Evolutionary conservation across 2,797 vertebrate species (phyloP), one percentile per base, ranked within the genome.

Genomic region (Mormyrops attenuatus): DNA sequence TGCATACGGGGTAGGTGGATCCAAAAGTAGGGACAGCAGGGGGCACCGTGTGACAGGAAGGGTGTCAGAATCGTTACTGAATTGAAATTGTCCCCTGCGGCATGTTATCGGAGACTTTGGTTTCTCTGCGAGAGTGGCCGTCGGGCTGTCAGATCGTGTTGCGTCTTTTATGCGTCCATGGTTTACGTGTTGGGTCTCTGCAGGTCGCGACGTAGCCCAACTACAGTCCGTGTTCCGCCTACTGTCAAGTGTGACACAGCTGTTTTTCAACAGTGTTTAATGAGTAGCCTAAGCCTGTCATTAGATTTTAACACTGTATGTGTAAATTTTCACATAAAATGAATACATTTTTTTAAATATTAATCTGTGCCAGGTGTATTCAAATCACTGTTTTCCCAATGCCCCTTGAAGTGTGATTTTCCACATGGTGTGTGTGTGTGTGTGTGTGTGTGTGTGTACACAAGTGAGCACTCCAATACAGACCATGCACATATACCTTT

Each of bases 401-500:
- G 66, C 34, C 66, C 66, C 30, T 73, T 73, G 6, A 73, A 73
- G 30, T 73, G 66, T 73, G 66, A 66, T 26, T 85, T 26, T 49
- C 2, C 15, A 5, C 15, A 2, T 86, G 7, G 52, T 41, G 85
- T 41, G 85, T 57, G 30, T 34, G 52, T n/a, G 85, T 87, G 55
- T 69, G 60, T 66, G 87, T 69, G 13, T 73, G 44, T 52, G 60
- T 34, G 3, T 17, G 2, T 20, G 0, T 11, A 44, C 17, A 47
- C 9, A 34, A 20, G 7, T 20, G 6, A 20, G 47, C 26, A 30
- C 7, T 49, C 47, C 11, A 11, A 30, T n/a, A 44, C 50, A 47
- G 0, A 30, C 93, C 94, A 95, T 95, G 94, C 95, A 94, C 93
- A 92, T 94, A 95, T 92, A 92, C 90, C 92, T 95, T 96, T 95